Evolutionary conservation across 2,113 vertebrate species (phyloP).

Genomic region (Bubo bubo): DNA sequence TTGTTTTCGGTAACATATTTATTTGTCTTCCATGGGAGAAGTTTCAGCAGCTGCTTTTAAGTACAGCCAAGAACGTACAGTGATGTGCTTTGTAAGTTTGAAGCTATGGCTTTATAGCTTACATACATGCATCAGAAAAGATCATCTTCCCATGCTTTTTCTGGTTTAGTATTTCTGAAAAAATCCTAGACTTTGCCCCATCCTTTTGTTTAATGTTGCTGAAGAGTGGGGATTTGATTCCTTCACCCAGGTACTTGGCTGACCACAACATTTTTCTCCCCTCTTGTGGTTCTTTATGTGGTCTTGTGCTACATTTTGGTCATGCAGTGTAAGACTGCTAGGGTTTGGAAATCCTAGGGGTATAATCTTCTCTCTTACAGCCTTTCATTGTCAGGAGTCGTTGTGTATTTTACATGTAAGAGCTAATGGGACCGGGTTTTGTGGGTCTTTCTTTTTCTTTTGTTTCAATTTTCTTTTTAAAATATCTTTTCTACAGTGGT

Average conservation of each 20-base stretch:
- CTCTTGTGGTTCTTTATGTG: neutral
- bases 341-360: neutral
- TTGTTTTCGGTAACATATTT: slow-evolving; percentile 27
- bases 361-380: neutral
- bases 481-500: neutral
- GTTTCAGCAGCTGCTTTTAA: slow-evolving; percentile 19
- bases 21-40: neutral
- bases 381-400: neutral
- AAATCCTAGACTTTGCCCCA: neutral
- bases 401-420: neutral
- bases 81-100: neutral
- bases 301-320: neutral
- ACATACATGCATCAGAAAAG: accelerated
- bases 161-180: neutral
- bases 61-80: neutral
- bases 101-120: neutral
- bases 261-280: neutral
- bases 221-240: neutral
- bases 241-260: neutral
- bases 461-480: neutral
- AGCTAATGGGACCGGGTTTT: neutral
- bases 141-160: neutral
- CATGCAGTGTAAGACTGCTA: neutral
- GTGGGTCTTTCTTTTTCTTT: neutral
- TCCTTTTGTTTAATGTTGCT: neutral